These are phyloP conservation scores for Hemichromis elongatus DNA, from an alignment of 2,113 vertebrate genomes.

Conservation along the genomic window DNA sequence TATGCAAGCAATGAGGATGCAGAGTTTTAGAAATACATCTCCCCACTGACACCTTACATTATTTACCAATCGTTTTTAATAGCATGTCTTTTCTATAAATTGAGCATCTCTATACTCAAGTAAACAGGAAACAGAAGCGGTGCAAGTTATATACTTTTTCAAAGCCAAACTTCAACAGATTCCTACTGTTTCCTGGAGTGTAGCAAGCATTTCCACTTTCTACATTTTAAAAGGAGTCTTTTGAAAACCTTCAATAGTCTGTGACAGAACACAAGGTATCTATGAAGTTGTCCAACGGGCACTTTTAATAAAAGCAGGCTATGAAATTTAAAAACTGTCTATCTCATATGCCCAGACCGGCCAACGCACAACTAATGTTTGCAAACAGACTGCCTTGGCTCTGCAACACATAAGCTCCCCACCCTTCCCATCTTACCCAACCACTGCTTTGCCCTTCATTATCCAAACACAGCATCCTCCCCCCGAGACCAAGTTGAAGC, in stretches of 20 bases:
- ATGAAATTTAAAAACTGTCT: conserved; percentile 30
- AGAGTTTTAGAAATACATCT: neutral
- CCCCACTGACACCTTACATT: neutral
- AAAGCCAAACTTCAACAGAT: neutral
- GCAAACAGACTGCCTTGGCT: neutral
- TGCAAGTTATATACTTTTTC: neutral
- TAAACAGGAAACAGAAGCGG: conserved; percentile 2
- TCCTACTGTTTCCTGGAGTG: neutral
- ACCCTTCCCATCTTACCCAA: neutral
- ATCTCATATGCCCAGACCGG: neutral
- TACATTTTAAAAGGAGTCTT: conserved; percentile 1
- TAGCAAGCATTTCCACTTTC: neutral
- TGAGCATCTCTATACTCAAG: neutral
- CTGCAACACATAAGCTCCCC: neutral
- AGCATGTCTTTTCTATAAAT: neutral
- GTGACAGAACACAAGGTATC: conserved; percentile 16
- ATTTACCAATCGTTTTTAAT: neutral
- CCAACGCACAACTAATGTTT: neutral
- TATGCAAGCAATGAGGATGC: neutral
- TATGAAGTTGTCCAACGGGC: conserved; percentile 27
- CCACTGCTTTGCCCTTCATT: conserved; percentile 12
- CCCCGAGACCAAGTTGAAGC: neutral
- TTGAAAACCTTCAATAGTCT: conserved; percentile 11
- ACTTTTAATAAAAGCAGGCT: conserved; percentile 44
- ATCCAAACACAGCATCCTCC: conserved; percentile 10